Base-by-base conservation (phyloP, 2,113 vertebrate genomes). In the Aldabrachelys gigantea region DNA sequence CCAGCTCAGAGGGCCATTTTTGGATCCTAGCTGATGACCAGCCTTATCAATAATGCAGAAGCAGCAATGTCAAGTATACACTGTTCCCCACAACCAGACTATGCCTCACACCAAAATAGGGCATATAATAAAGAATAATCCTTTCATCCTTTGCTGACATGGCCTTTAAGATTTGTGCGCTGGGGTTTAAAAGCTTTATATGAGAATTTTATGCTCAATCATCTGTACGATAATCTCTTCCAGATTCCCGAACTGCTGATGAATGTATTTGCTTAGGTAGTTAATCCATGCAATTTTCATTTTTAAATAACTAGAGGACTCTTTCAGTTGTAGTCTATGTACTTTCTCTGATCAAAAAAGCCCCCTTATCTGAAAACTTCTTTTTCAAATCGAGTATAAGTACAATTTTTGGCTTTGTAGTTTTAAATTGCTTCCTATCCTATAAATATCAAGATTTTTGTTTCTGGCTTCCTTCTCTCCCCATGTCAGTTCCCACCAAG, bases 381-480 rank as follows among this genome's bases (percentile, higher is more conserved):
- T 54, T 89, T 85, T 93, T 93, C 91, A 94, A 80, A 52, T 84
- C 38, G 87, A 82, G 57, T 76, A 44, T 16, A 38, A 25, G 72
- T 47, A 38, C 6, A 35, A 13, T 69, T 80, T 93, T 94, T 95
- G 31, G 29, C 22, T 94, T 89, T 84, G 52, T 84, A 96, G 85
- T 81, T 82, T 56, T 80, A 90, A 93, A 87, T 80, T n/a, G n/a
- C 24, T 27, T 44, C 41, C 72, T 44, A 14, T 27, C 24, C 24
- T 76, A 12, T 21, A 69, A 69, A 69, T 69, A 41, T 41, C n/a
- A 75, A 41, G 38, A 75, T 41, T 5, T 41, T 12, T 52, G 75
- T 80, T 53, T 62, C n/a, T 52, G 16, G 78, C 2, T 2, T 0
- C 56, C 47, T 84, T 91, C 59, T 57, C 47, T 75, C 19, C n/a